Percentiles rank a stretch among this genome's conserved stretches.
phyloP scores from a whole-genome alignment of 2,888 invertebrate genomes.

The Cerceris rybyensis region DNA sequence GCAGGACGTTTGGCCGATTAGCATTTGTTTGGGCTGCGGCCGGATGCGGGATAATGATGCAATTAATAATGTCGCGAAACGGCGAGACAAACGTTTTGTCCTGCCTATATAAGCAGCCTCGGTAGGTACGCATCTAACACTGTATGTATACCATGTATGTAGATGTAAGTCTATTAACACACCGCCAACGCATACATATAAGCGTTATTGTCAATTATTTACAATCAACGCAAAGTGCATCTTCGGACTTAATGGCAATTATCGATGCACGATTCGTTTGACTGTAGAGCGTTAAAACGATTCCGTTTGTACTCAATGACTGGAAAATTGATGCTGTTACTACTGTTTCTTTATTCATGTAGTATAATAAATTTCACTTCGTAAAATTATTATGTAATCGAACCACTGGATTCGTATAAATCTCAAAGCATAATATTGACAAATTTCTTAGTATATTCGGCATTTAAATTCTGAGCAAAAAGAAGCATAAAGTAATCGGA shows the following conservation, averaged over 20 bases:
- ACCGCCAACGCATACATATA: conserved; percentile 3
- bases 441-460: no score
- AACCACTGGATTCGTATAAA: no score
- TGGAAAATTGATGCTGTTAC: neutral
- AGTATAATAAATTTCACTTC: conserved; percentile 3
- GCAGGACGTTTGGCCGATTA: conserved; percentile 45
- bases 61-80: conserved; percentile 63
- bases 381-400: no score
- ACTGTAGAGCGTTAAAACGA: conserved; percentile 28
- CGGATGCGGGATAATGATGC: conserved; percentile 54
- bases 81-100: conserved; percentile 43
- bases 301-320: neutral
- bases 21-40: conserved; percentile 55
- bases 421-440: no score
- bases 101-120: conserved; percentile 21
- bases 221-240: conserved; percentile 26
- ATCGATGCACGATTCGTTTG: conserved; percentile 48
- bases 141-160: neutral
- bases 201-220: conserved; percentile 32
- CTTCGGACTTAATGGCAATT: conserved; percentile 42
- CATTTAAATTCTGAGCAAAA: no score
- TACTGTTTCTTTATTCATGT: conserved; percentile 28
- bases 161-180: conserved; percentile 14
- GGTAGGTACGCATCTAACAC: neutral
- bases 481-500: no score